Base-by-base conservation (phyloP, 2,113 vertebrate genomes). In the Arenaria interpres region DNA sequence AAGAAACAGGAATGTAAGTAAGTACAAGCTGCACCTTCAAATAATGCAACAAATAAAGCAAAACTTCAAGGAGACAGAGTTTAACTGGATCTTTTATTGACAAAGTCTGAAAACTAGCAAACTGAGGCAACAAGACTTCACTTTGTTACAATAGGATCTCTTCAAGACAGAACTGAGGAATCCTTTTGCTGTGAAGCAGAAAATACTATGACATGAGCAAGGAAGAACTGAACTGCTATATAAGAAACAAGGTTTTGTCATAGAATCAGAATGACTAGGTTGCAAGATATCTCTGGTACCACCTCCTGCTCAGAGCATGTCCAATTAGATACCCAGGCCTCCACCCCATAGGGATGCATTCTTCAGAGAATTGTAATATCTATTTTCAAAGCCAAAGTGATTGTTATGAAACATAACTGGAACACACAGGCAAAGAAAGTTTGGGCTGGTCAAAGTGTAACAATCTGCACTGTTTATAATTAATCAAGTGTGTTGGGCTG, bases 401-500 rank as follows among this genome's bases (percentile, higher is more conserved):
- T 48, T 81, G 56, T 88, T 93, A 94, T 0, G 2, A 92, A 96
- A 92, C 20, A 7, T 41, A 92, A 89, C 64, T 68, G 30, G 86
- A 94, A 87, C n/a, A 89, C n/a, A 87, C 5, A 82, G 11, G 30
- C 56, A 71, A 84, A 84, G 45, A 84, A 53, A 77, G 22, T 59
- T 0, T 59, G 20, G 9, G 17, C 15, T 85, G 46, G 73, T 87
- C 74, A 15, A 84, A 89, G 32, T 32, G 39, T 87, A 96, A 95
- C 60, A 89, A 79, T 81, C 23, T 82, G 14, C 62, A 78, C 71
- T 81, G 73, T 89, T 96, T 87, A 33, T 75, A 94, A 87, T 84
- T 81, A 94, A 71, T 89, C 64, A 64, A 87, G 60, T 53, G 59
- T 88, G 80, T 72, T 54, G 43, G 33, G 27, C 33, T 85, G 46